phyloP scores from a whole-genome alignment of 1,140 invertebrate genomes.

The Steinernema feltiae region DNA sequence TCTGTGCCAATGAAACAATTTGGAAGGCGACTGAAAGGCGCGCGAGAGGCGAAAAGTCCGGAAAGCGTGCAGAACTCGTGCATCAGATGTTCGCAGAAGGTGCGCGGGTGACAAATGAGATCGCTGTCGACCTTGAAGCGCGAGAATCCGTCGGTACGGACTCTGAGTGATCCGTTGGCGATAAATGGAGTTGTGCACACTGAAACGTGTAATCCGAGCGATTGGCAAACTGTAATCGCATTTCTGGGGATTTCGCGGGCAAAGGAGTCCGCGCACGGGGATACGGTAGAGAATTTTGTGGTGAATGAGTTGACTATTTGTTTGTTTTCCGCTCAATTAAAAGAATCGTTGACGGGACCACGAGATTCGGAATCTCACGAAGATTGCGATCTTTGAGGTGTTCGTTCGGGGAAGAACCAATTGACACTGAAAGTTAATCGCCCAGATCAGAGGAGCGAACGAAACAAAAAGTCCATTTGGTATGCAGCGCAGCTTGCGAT shows the following conservation, averaged over 20 bases:
- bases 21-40: not conserved
- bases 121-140: not conserved
- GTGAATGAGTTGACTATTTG: too few relatives aligned
- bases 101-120: not conserved
- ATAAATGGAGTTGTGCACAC: not conserved
- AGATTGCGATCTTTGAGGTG: not conserved
- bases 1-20: not conserved
- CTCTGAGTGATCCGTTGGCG: not conserved
- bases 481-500: too few relatives aligned
- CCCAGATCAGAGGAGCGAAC: not conserved
- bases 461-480: not conserved
- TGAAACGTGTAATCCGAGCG: constrained; percentile 7
- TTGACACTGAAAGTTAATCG: constrained; percentile 5
- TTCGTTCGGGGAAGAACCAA: not conserved
- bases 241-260: not conserved
- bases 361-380: too few relatives aligned
- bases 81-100: not conserved
- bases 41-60: not conserved
- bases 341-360: too few relatives aligned
- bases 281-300: not conserved
- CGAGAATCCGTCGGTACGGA: not conserved
- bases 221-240: not conserved
- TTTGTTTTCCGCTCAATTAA: too few relatives aligned
- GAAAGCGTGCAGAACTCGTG: not conserved
- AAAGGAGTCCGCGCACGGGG: not conserved